phyloP scores from a whole-genome alignment of 2,797 vertebrate genomes.

The Acomys russatus region DNA sequence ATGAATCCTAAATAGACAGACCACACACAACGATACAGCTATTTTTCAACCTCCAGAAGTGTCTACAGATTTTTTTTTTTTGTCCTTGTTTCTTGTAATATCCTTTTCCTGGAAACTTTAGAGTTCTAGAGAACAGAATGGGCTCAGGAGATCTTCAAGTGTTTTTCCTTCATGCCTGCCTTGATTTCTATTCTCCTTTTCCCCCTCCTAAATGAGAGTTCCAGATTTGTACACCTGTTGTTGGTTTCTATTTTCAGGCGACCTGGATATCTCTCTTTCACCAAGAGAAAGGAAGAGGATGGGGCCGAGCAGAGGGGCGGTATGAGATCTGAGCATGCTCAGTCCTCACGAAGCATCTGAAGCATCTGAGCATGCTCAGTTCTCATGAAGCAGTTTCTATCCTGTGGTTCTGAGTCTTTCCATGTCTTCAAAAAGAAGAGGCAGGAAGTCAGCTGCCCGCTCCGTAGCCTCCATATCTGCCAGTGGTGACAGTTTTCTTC shows the following conservation, averaged over 20 bases:
- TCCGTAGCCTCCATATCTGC: not conserved
- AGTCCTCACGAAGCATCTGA: not conserved
- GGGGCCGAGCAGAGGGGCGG: not conserved
- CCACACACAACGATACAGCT: not conserved
- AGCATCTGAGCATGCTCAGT: not conserved
- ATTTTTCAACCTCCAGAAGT: not conserved
- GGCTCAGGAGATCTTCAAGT: not conserved
- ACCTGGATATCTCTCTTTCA: not conserved
- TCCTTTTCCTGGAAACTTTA: not conserved
- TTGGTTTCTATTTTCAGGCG: constrained; percentile 41
- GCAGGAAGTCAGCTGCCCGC: not conserved
- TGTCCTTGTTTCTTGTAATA: not conserved
- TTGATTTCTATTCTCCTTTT: constrained; percentile 10
- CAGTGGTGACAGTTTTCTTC: not conserved
- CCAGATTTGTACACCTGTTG: not conserved
- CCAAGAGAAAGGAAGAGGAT: not conserved
- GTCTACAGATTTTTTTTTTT: constrained; percentile 30
- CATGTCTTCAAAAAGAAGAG: not conserved
- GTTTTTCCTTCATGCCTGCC: not conserved
- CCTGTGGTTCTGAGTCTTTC: not conserved
- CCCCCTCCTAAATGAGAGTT: not conserved
- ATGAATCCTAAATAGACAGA: not conserved
- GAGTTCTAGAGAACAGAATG: not conserved
- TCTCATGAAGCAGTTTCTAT: not conserved
- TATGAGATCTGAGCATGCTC: not conserved